Conservation (phyloP, 53 echinoderm and acorn worm species). For the Glandiceps talaboti region DNA sequence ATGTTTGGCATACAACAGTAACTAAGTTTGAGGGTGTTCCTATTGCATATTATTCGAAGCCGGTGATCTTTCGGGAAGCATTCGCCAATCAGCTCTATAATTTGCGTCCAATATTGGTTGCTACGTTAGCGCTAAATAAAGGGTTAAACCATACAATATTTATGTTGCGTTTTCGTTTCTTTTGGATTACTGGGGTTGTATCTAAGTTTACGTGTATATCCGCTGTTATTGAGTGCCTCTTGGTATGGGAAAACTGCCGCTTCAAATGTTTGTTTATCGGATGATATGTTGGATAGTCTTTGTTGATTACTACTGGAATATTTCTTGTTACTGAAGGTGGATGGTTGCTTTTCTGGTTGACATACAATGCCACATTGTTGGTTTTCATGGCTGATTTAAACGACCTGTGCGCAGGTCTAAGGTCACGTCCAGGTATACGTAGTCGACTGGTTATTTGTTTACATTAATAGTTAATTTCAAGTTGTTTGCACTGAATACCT, state of each 20-base stretch:
- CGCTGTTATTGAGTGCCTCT: background rate
- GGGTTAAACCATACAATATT: background rate
- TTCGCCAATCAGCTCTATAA: background rate
- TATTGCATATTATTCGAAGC: background rate
- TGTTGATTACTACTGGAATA: background rate
- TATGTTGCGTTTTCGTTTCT: background rate
- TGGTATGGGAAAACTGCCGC: background rate
- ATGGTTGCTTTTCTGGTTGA: background rate
- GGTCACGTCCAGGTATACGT: constrained; percentile 1
- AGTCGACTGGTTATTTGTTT: background rate
- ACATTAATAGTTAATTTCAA: background rate
- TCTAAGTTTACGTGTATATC: background rate
- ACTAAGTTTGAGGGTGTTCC: background rate
- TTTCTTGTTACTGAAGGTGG: background rate
- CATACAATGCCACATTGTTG: background rate
- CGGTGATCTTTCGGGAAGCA: background rate
- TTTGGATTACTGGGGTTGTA: background rate
- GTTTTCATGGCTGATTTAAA: background rate
- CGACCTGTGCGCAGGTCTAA: background rate
- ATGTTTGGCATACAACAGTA: background rate
- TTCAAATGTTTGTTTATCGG: background rate
- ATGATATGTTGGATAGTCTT: background rate
- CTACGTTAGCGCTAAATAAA: background rate
- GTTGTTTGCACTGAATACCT: background rate
- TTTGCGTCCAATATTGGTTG: background rate